phyloP scores from a whole-genome alignment of 2,113 vertebrate genomes.

The Pelmatolapia mariae region DNA sequence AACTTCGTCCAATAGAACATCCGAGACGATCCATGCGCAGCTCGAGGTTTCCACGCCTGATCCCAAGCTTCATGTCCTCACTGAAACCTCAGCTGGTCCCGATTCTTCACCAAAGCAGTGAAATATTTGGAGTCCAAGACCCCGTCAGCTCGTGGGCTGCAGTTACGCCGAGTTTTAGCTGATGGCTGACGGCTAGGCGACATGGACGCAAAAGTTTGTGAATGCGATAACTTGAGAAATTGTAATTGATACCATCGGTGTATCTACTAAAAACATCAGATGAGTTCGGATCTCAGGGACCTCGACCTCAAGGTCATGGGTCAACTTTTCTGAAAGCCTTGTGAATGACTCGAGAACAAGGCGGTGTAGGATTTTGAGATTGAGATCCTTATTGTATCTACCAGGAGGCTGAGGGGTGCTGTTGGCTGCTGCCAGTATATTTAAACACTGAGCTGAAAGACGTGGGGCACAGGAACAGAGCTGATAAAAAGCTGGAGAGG shows the following conservation, averaged over 20 bases:
- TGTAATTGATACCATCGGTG: neutral
- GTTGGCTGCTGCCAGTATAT: neutral
- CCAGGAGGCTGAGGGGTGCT: neutral
- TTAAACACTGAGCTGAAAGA: neutral
- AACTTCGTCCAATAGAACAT: neutral
- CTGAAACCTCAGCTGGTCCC: rapidly evolving
- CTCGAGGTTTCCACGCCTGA: rapidly evolving
- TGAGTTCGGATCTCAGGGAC: rapidly evolving
- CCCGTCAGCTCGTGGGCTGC: rapidly evolving
- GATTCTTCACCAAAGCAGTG: neutral
- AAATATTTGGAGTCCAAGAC: neutral
- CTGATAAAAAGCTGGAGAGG: neutral
- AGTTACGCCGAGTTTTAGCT: neutral
- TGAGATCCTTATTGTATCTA: neutral
- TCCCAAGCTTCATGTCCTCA: rapidly evolving
- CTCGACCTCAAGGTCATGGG: neutral
- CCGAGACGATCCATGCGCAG: neutral
- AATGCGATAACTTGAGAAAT: neutral
- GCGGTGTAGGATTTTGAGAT: rapidly evolving
- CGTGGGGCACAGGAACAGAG: neutral
- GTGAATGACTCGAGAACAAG: neutral
- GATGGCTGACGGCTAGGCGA: rapidly evolving
- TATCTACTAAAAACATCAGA: neutral
- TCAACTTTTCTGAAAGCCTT: neutral
- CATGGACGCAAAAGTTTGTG: neutral